A percentile compares a stretch with the other conserved stretches of the same genome.
These are phyloP conservation scores for Lycocerus yunnanus DNA, from an alignment of 2,888 invertebrate species.

Conservation along the genomic window DNA sequence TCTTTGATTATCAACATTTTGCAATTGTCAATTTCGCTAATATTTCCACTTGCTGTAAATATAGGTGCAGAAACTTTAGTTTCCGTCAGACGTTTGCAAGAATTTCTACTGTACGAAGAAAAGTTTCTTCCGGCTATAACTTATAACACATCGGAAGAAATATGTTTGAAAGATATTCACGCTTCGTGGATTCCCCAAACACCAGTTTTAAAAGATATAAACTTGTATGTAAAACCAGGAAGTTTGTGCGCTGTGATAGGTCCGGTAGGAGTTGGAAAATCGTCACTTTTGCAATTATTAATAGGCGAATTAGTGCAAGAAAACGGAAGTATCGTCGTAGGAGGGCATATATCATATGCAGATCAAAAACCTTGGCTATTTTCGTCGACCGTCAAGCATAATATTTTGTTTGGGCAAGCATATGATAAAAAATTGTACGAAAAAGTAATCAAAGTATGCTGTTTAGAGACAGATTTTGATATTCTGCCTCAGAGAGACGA, in stretches of 20 bases:
- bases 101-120: slow-evolving; percentile 63
- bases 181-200: slow-evolving; percentile 44
- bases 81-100: slow-evolving; percentile 60
- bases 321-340: slow-evolving; percentile 59
- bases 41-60: slow-evolving; percentile 63
- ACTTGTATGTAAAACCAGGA: slow-evolving; percentile 57
- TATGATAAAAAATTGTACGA: slow-evolving; percentile 56
- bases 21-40: slow-evolving; percentile 62
- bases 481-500: slow-evolving; percentile 61
- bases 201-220: slow-evolving; percentile 49
- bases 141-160: slow-evolving; percentile 25
- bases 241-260: slow-evolving; percentile 77
- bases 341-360: slow-evolving; percentile 64
- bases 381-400: slow-evolving; percentile 64
- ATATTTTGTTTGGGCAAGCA: slow-evolving; percentile 68
- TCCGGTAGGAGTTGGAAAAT: slow-evolving; percentile 86
- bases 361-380: slow-evolving; percentile 73
- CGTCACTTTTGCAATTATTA: slow-evolving; percentile 61
- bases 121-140: slow-evolving; percentile 47
- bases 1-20: slow-evolving; percentile 59
- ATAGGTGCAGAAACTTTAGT: slow-evolving; percentile 64
- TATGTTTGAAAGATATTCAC: slow-evolving; percentile 39
- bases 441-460: slow-evolving; percentile 63
- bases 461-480: slow-evolving; percentile 67
- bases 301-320: slow-evolving; percentile 61